These are phyloP conservation scores for Pterophyllum scalare DNA, from an alignment of 2,113 vertebrate genomes.

Conservation along the genomic window DNA sequence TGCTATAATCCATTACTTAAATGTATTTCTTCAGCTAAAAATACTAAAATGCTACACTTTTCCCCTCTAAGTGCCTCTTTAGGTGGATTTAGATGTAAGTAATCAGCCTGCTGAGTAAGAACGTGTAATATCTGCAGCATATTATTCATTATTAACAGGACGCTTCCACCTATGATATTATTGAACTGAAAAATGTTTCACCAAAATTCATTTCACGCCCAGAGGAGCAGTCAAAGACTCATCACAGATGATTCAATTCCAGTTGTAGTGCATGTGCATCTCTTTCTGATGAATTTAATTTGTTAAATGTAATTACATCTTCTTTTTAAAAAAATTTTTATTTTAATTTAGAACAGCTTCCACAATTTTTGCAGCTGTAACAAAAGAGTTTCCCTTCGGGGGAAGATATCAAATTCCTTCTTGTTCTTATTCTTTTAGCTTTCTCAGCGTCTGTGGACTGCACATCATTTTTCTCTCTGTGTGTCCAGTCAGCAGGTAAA, in stretches of 20 bases:
- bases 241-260: neutral
- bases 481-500: neutral
- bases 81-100: neutral
- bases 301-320: neutral
- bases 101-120: neutral
- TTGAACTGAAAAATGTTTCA: neutral
- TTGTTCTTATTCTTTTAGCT: neutral
- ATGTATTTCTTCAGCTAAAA: neutral
- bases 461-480: too few relatives aligned
- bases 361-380: neutral
- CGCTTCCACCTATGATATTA: neutral
- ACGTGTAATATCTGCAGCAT: neutral
- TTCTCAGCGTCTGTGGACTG: neutral
- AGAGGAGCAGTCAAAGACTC: neutral
- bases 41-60: neutral
- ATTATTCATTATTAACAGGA: neutral
- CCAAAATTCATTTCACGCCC: accelerated
- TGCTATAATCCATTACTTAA: neutral
- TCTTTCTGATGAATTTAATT: neutral
- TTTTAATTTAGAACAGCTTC: neutral
- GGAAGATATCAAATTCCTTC: neutral
- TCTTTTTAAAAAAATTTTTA: accelerated
- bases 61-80: accelerated
- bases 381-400: neutral
- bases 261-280: neutral